Evolutionary conservation across 2,113 vertebrate species (phyloP), one percentile per base, ranked within the genome.

Genomic region (Loxodonta africana): DNA sequence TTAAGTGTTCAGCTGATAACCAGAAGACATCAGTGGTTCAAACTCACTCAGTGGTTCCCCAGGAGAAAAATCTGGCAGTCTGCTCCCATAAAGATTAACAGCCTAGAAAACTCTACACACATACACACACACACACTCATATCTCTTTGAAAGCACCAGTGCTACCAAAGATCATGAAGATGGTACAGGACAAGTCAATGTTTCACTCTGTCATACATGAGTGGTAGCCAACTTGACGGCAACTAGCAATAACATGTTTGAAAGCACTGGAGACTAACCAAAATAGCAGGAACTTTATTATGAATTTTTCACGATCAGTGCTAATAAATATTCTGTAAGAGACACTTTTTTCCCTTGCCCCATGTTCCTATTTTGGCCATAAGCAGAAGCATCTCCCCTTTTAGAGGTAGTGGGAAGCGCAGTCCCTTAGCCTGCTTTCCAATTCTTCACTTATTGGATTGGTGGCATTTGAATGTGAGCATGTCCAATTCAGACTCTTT

Each of bases 401-500:
- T 88, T 33, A 89, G 28, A 62, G 37, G 44, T 14, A 26, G 9
- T 1, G 14, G 21, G 30, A 88, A 37, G 1, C 21, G 2, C 25
- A 2, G 12, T 2, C 1, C 48, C 46, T 57, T 81, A 11, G 3
- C 30, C 26, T 90, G 20, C 28, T 21, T 23, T 78, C 37, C 23
- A 48, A 23, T 33, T 21, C 48, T 17, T 6, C 4, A 8, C 15
- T 51, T 17, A 6, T 0, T 37, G 46, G 28, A 18, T 2, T 2
- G 12, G 26, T 57, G 10, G 9, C 14, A 1, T 23, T 63, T 9
- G 28, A n/a, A 18, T 67, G 21, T 33, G 53, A 48, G 46, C 25
- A 20, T 12, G 5, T 1, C 3, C 8, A 8, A 20, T 20, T 1
- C 1, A n/a, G 11, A 12, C 2, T 8, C 1, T 51, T 2, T 28